A percentile compares a stretch with the other conserved stretches of the same genome.
Conservation (phyloP, 2,888 invertebrate genomes). For the Nebria brevicollis region DNA sequence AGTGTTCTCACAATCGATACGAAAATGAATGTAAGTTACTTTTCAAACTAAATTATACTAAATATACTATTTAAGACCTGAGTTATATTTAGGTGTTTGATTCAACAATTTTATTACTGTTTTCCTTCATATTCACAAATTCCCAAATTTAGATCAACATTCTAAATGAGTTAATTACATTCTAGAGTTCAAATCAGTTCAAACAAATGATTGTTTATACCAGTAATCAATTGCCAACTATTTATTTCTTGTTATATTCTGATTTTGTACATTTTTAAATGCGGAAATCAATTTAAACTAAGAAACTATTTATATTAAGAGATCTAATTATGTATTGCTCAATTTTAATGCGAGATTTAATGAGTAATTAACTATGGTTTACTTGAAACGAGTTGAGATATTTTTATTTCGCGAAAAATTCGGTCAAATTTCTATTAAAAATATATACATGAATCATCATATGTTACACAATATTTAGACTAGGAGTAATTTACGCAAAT, state of each 20-base stretch:
- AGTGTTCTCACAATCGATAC: background rate
- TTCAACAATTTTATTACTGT: no score
- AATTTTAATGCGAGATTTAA: background rate
- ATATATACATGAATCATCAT: background rate
- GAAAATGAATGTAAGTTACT: slow-evolving; percentile 39
- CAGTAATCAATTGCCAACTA: background rate
- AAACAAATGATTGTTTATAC: background rate
- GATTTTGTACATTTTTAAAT: background rate
- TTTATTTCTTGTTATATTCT: background rate
- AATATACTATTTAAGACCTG: background rate
- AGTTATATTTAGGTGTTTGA: no score
- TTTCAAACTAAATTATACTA: background rate
- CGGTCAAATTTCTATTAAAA: background rate
- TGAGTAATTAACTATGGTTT: background rate
- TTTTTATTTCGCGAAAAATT: background rate
- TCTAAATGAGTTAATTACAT: background rate
- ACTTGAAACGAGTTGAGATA: background rate
- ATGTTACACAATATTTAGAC: background rate
- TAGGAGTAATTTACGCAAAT: background rate
- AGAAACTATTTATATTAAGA: background rate
- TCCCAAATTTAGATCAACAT: background rate
- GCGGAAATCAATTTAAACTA: background rate
- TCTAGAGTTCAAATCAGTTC: background rate
- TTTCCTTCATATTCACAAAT: background rate
- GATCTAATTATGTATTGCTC: background rate